Evolutionary conservation across 2,113 vertebrate species (phyloP).

Genomic region (Dermatemys mawii): DNA sequence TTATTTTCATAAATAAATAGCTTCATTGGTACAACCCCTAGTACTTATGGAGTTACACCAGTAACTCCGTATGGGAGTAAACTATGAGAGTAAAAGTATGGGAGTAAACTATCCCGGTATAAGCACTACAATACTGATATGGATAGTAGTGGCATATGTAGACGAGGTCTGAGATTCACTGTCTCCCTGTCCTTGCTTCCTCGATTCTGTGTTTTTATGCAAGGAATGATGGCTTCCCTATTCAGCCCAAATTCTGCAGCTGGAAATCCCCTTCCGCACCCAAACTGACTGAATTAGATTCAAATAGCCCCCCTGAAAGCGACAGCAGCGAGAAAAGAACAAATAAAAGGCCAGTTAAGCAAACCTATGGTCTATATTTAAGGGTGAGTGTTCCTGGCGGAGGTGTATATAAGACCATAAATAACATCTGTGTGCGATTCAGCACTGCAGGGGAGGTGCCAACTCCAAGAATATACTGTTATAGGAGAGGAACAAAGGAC

Average conservation of each 20-base stretch:
- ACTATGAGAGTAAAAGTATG: too few relatives aligned
- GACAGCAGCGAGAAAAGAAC: background rate
- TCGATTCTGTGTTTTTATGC: rapidly evolving
- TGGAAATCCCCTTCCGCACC: background rate
- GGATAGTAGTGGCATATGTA: rapidly evolving
- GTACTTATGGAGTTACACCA: rapidly evolving
- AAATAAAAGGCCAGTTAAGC: background rate
- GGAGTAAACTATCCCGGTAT: rapidly evolving
- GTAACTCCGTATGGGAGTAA: too few relatives aligned
- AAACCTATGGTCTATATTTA: background rate
- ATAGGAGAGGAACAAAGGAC: background rate
- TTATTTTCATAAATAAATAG: rapidly evolving
- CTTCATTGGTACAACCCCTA: too few relatives aligned
- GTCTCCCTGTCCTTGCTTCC: rapidly evolving
- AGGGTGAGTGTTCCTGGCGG: background rate
- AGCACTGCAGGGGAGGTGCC: background rate
- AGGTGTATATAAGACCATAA: background rate
- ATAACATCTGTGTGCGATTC: background rate
- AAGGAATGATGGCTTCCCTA: background rate
- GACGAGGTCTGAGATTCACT: background rate
- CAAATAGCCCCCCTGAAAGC: background rate
- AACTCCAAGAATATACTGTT: background rate
- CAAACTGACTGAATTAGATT: rapidly evolving
- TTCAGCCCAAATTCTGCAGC: background rate
- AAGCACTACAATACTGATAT: rapidly evolving